A percentile compares a stretch with the other conserved stretches of the same genome.
Conservation (phyloP, 2,888 invertebrate genomes). For the Drosophila diplacantha region DNA sequence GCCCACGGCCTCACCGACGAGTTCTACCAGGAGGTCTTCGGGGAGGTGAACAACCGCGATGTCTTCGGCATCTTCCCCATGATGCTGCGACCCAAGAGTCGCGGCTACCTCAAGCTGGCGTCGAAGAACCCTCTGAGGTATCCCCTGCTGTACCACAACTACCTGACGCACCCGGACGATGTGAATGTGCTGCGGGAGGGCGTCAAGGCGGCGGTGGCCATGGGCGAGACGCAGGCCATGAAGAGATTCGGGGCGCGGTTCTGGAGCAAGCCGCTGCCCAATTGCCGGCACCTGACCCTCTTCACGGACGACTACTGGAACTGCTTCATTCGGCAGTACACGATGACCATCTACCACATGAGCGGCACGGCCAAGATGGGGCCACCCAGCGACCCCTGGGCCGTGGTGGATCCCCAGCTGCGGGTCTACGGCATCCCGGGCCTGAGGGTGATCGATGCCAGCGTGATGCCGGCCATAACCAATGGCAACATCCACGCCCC, state of each 20-base stretch:
- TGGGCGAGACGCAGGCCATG: constrained; percentile 88
- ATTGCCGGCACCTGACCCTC: constrained; percentile 87
- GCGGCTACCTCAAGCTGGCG: constrained; percentile 87
- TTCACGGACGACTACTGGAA: constrained; percentile 93
- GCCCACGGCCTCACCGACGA: constrained; percentile 90
- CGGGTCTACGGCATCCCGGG: constrained; percentile 88
- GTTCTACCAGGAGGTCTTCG: constrained; percentile 87
- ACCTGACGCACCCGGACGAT: constrained; percentile 91
- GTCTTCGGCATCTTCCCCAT: constrained; percentile 91
- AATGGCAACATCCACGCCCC: constrained; percentile 94
- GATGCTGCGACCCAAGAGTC: constrained; percentile 92
- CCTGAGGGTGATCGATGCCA: constrained; percentile 90
- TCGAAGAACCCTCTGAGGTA: constrained; percentile 86
- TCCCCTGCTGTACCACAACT: constrained; percentile 94
- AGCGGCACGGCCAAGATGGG: constrained; percentile 93
- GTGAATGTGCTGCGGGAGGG: constrained; percentile 90
- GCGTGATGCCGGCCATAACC: constrained; percentile 91
- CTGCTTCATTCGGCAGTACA: constrained; percentile 89
- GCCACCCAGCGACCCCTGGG: constrained; percentile 85
- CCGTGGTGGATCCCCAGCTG: constrained; percentile 88
- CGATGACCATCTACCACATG: constrained; percentile 92
- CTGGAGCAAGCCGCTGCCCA: constrained; percentile 86
- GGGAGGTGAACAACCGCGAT: constrained; percentile 85
- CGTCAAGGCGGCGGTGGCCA: constrained; percentile 89
- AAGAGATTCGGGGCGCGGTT: constrained; percentile 88